Percentiles rank a stretch among this genome's conserved stretches.
Evolutionary conservation across 1,140 invertebrate genomes (phyloP).

Genomic region (Oncopeltus fasciatus): DNA sequence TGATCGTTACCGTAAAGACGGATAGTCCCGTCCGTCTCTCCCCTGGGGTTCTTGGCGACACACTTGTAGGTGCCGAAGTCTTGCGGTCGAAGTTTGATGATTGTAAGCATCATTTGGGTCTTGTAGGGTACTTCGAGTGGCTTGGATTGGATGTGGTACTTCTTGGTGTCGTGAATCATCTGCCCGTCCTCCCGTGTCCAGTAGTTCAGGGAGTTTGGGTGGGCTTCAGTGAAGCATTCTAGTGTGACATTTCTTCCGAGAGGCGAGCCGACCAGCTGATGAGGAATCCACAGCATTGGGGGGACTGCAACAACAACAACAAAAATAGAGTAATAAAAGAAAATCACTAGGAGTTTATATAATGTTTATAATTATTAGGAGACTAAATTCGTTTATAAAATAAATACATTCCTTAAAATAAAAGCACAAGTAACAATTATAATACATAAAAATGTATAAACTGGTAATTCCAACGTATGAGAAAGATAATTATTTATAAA

Average conservation of each 20-base stretch:
- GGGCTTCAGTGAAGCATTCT: slow-evolving; percentile 78
- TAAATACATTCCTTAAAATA: not conserved
- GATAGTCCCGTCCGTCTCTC: slow-evolving; percentile 82
- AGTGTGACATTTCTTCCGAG: slow-evolving; percentile 64
- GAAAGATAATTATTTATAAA: too few relatives aligned
- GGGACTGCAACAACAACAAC: slow-evolving; percentile 51
- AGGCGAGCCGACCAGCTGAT: slow-evolving; percentile 73
- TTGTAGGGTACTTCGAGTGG: slow-evolving; percentile 57
- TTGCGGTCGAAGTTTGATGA: slow-evolving; percentile 50
- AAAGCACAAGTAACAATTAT: too few relatives aligned
- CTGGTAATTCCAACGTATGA: too few relatives aligned
- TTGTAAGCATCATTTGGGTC: slow-evolving; percentile 67
- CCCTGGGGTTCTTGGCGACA: slow-evolving; percentile 80
- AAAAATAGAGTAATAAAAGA: not conserved
- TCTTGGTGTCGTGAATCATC: slow-evolving; percentile 73
- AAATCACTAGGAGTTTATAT: too few relatives aligned
- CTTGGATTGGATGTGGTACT: slow-evolving; percentile 47
- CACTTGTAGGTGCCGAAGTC: slow-evolving; percentile 85
- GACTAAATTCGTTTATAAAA: not conserved
- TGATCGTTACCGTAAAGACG: slow-evolving; percentile 63
- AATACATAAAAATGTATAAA: too few relatives aligned
- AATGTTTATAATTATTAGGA: not conserved
- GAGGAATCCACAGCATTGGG: slow-evolving; percentile 77
- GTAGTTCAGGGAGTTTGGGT: slow-evolving; percentile 80
- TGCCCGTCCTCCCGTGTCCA: slow-evolving; percentile 75